Evolutionary conservation across 2,113 vertebrate genomes (phyloP).

Genomic region (Thryonomys swinderianus): DNA sequence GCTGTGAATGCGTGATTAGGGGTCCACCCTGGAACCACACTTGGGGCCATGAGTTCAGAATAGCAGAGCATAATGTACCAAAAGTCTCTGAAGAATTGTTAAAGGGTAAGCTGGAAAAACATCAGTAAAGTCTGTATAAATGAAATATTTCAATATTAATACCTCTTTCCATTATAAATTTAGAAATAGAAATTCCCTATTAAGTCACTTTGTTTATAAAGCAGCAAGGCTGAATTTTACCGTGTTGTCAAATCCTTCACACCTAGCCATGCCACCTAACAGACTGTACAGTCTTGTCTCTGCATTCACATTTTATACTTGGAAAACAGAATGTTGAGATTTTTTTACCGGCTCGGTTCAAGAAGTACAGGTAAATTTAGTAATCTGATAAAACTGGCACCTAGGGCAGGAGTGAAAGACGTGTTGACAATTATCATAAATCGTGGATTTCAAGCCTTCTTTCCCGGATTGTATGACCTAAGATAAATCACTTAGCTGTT

Average conservation of each 20-base stretch:
- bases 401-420: background rate
- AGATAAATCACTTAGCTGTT: conserved; percentile 21
- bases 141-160: background rate
- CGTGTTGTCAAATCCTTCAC: conserved; percentile 12
- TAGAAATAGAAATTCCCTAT: background rate
- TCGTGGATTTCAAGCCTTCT: background rate
- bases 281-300: background rate
- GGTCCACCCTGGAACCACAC: background rate
- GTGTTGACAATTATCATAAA: background rate
- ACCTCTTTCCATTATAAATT: conserved; percentile 41
- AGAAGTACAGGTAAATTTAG: conserved; percentile 7
- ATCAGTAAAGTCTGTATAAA: background rate
- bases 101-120: background rate
- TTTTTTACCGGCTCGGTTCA: conserved; percentile 36
- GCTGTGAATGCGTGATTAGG: background rate
- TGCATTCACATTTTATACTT: background rate
- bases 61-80: background rate
- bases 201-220: conserved; percentile 41
- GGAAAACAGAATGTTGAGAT: conserved; percentile 25
- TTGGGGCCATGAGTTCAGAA: background rate
- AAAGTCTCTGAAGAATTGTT: background rate
- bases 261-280: background rate
- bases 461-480: background rate
- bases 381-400: background rate
- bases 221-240: background rate